phyloP scores from a whole-genome alignment of 2,113 vertebrate genomes.

The Corynorhinus townsendii region DNA sequence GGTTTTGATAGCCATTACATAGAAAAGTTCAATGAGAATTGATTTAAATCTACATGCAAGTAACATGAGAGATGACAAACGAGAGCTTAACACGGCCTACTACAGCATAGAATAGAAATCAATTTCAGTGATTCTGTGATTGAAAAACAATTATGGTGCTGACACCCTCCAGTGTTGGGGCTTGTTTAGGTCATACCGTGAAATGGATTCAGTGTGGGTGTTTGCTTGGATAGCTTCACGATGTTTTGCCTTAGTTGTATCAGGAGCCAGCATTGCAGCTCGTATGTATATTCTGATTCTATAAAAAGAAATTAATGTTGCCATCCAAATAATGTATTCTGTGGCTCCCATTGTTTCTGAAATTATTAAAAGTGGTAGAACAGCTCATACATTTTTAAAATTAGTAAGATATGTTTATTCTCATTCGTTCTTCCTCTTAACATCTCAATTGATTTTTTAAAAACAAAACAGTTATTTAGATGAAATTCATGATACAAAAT shows the following conservation, averaged over 20 bases:
- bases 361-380: constrained; percentile 18
- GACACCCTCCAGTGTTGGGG: neutral
- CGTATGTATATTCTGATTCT: neutral
- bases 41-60: neutral
- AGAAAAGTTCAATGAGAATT: neutral
- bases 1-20: neutral
- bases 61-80: constrained; percentile 8
- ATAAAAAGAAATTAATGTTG: neutral
- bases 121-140: neutral
- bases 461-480: neutral
- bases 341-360: neutral
- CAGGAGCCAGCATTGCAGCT: neutral
- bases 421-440: neutral
- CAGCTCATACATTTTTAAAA: neutral
- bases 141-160: neutral
- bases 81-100: neutral
- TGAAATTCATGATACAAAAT: neutral
- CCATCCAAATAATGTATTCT: neutral
- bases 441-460: constrained; percentile 5
- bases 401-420: constrained; percentile 6
- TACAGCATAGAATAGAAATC: neutral
- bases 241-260: neutral
- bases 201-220: neutral
- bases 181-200: neutral
- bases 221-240: neutral